These are phyloP conservation scores for Characodon lateralis DNA, from an alignment of 2,797 vertebrate genomes.

Conservation along the genomic window DNA sequence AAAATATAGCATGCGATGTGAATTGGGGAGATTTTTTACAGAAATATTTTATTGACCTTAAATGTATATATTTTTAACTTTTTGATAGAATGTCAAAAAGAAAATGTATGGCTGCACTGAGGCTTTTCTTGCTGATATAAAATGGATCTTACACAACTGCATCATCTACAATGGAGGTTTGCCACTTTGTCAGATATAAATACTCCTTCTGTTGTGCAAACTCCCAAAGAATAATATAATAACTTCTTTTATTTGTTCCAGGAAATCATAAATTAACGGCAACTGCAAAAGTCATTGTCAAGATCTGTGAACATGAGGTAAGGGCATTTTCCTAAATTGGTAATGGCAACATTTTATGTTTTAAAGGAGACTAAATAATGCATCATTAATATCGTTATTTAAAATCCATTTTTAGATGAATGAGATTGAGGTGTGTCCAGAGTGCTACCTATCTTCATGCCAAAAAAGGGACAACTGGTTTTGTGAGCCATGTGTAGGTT, in stretches of 20 bases:
- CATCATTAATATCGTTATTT: not conserved
- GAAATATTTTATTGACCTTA: conserved; percentile 9
- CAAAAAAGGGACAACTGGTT: conserved; percentile 99
- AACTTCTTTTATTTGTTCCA: conserved; percentile 66
- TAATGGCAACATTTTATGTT: not conserved
- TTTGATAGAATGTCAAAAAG: conserved; percentile 94
- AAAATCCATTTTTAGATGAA: conserved; percentile 89
- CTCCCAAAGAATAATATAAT: not conserved
- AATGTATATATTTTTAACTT: conserved; percentile 17
- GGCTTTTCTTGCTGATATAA: conserved; percentile 96
- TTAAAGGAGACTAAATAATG: not conserved
- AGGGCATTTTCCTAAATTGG: conserved; percentile 23
- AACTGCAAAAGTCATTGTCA: conserved; percentile 97
- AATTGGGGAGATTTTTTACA: not conserved
- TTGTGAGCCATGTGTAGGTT: conserved; percentile 98
- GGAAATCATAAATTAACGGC: conserved; percentile 98
- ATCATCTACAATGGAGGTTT: conserved; percentile 99
- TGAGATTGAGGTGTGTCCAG: conserved; percentile 98
- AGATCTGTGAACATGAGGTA: conserved; percentile 99
- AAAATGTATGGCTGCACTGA: conserved; percentile 99
- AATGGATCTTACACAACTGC: conserved; percentile 99
- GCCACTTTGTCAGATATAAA: conserved; percentile 32
- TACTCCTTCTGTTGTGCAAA: not conserved
- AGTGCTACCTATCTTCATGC: conserved; percentile 98
- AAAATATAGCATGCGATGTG: not conserved